Conservation (phyloP, 2,113 vertebrate genomes). For the Bos taurus region DNA sequence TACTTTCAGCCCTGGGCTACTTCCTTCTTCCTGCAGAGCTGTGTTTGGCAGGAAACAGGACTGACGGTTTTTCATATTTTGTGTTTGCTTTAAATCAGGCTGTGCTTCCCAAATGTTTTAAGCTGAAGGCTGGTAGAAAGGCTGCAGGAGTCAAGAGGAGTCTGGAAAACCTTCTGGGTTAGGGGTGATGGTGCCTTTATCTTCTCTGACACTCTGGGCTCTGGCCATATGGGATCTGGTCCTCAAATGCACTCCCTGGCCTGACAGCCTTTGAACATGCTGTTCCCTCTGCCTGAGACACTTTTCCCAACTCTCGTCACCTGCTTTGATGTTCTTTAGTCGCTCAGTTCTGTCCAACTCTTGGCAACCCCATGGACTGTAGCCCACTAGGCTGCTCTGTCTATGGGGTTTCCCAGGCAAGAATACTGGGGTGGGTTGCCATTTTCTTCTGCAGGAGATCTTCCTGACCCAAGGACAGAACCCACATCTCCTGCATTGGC, state of each 20-base stretch:
- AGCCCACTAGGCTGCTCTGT: background rate
- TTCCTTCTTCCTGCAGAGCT: background rate
- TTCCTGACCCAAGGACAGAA: background rate
- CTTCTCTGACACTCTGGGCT: background rate
- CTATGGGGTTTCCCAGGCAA: background rate
- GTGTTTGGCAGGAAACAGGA: background rate
- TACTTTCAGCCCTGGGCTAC: fast-evolving
- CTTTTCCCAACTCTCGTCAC: background rate
- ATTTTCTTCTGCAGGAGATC: background rate
- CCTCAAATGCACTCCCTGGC: fast-evolving
- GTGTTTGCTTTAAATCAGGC: background rate
- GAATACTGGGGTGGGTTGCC: background rate
- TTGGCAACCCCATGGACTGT: background rate
- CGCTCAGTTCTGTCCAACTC: background rate
- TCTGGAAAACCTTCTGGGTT: background rate
- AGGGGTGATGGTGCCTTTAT: fast-evolving
- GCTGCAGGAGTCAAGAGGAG: background rate
- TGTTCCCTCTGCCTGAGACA: background rate
- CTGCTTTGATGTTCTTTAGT: background rate
- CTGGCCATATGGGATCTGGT: background rate
- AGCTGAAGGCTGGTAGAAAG: background rate
- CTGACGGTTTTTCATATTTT: fast-evolving
- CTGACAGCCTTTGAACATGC: background rate
- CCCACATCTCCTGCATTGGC: background rate
- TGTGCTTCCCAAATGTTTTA: background rate